A percentile compares a stretch with the other conserved stretches of the same genome.
phyloP scores from a whole-genome alignment of 2,113 vertebrate species.

The Aspidoscelis tigris region DNA sequence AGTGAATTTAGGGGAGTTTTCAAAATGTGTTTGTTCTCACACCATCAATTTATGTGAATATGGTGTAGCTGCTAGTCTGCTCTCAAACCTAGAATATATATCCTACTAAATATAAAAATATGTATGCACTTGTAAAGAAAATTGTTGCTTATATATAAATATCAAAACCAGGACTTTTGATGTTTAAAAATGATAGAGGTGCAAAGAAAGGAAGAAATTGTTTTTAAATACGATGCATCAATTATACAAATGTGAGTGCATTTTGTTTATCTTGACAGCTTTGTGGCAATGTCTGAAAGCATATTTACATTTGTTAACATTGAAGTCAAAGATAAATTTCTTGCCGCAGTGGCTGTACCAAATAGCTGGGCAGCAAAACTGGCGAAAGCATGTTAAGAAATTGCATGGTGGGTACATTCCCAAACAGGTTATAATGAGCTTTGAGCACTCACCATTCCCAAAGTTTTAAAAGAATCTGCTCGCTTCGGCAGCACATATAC shows the following conservation, averaged over 20 bases:
- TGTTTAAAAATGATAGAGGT: slow-evolving; percentile 25
- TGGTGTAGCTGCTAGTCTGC: slow-evolving; percentile 17
- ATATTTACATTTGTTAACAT: slow-evolving; percentile 29
- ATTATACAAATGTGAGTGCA: neutral
- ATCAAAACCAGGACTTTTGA: neutral
- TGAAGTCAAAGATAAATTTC: slow-evolving; percentile 17
- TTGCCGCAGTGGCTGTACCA: neutral
- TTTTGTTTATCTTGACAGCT: slow-evolving; percentile 36
- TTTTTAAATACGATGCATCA: slow-evolving; percentile 11
- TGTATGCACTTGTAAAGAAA: neutral
- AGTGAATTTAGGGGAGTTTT: slow-evolving; percentile 7
- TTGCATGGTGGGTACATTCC: neutral
- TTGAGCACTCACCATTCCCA: too few relatives aligned
- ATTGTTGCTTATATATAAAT: neutral
- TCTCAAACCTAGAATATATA: slow-evolving; percentile 21
- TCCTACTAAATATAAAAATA: slow-evolving; percentile 20
- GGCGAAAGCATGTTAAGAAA: slow-evolving; percentile 13
- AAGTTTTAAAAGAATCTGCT: too few relatives aligned
- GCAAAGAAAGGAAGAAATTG: neutral
- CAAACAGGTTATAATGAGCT: too few relatives aligned
- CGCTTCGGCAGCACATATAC: too few relatives aligned
- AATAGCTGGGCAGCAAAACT: slow-evolving; percentile 20
- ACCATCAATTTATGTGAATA: neutral
- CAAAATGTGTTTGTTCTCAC: neutral
- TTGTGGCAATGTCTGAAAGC: slow-evolving; percentile 25